Evolutionary conservation across 2,888 invertebrate genomes (phyloP), one percentile per base, ranked within the genome.

Genomic region (Anthophora plumipes): DNA sequence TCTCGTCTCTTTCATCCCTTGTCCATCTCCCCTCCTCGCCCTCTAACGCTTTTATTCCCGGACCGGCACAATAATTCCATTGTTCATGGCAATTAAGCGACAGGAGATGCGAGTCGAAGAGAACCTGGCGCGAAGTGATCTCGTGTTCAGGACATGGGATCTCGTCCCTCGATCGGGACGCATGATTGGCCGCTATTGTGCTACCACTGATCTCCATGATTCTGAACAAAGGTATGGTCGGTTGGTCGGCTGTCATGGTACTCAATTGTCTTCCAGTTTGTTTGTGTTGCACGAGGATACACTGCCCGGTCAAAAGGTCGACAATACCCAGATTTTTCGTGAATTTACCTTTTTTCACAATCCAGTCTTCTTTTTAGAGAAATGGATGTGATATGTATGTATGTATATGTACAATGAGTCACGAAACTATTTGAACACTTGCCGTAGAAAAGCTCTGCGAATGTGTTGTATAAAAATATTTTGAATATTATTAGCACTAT

Each of bases 171-270:
- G 83, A 86, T 87, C 81, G 84, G 46, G 83, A 80, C 75, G 84
- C 75, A 75, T 87, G 89, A 90, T 90, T 90, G 90, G 89, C 88
- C 77, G 83, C 84, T 77, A 90, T 89, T 90, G 89, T 86, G 63
- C 86, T 73, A 60, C 73, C 77, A 61, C 74, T 78, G 84, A 86
- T 90, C 89, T 86, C 86, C 79, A 75, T 86, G 85, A 82, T 88
- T 83, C 64, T 41, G 77, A 83, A 90, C 90, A 90, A 90, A 89
- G 85, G 86, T 64, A 48, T 55, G 72, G 71, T 77, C 81, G 85
- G 52, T 75, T 71, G 83, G 66, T 70, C 59, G 77, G 66, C 85
- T 83, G 86, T 87, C 88, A 85, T 72, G 80, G 83, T 85, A 82
- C 69, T 64, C 84, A 72, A 89, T 90, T 89, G 90, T 90, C 88